Conservation (phyloP, 2,888 invertebrate genomes). For the Syrphus vitripennis region DNA sequence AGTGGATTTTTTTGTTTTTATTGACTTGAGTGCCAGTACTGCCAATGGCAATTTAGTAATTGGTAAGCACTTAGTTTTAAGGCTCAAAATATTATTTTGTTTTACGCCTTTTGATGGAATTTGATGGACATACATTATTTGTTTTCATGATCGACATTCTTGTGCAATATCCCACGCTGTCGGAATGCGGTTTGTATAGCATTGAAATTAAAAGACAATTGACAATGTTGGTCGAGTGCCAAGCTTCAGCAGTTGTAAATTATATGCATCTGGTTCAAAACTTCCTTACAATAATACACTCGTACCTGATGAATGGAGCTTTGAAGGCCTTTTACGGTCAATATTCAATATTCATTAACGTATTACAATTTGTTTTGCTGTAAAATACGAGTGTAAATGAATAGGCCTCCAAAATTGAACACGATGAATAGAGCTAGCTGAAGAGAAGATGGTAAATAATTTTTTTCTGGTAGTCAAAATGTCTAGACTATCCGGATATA, state of each 20-base stretch:
- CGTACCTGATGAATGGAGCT: slow-evolving; percentile 3
- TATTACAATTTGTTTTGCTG: neutral
- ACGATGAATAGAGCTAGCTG: neutral
- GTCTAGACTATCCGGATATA: too few species aligned
- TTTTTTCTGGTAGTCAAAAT: too few species aligned
- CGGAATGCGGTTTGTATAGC: slow-evolving; percentile 60
- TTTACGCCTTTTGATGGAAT: slow-evolving; percentile 53
- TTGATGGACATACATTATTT: slow-evolving; percentile 38
- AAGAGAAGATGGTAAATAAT: neutral
- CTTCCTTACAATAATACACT: slow-evolving; percentile 25
- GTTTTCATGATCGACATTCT: slow-evolving; percentile 16
- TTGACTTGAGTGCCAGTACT: slow-evolving; percentile 1
- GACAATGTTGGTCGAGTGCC: slow-evolving; percentile 52
- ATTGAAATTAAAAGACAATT: slow-evolving; percentile 51
- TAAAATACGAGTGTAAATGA: neutral
- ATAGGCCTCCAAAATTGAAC: neutral
- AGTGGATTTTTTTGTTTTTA: neutral
- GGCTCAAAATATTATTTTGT: neutral
- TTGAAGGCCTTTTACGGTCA: slow-evolving; percentile 30
- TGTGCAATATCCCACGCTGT: slow-evolving; percentile 63
- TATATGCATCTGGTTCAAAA: slow-evolving; percentile 61
- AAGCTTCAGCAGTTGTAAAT: slow-evolving; percentile 39
- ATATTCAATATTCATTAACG: slow-evolving; percentile 14
- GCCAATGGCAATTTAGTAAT: neutral
- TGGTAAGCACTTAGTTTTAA: neutral